These are phyloP conservation scores for Pogonocichla stellata DNA, from an alignment of 2,113 vertebrate species.

Conservation along the genomic window DNA sequence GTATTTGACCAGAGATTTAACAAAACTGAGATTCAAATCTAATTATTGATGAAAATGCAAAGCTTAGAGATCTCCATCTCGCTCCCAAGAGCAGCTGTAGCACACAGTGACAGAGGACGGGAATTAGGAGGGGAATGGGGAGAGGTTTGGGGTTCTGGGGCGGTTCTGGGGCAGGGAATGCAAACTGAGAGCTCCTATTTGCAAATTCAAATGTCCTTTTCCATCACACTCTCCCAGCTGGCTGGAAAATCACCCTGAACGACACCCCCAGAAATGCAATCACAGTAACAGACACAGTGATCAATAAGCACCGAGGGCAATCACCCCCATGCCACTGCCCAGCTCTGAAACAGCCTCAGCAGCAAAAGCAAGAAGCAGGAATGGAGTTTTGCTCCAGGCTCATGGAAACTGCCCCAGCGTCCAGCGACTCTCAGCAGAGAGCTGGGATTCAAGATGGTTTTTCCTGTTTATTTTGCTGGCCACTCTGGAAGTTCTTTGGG, in stretches of 20 bases:
- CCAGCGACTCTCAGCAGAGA: not conserved
- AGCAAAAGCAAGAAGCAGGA: not conserved
- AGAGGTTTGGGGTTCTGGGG: not conserved
- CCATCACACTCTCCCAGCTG: not conserved
- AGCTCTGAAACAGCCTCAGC: not conserved
- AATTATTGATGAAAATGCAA: not conserved
- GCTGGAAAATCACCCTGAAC: not conserved
- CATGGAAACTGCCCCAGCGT: not conserved
- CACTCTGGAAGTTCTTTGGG: not conserved
- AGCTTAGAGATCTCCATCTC: not conserved
- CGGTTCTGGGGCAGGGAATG: fast-evolving
- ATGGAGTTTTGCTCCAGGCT: not conserved
- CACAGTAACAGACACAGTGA: fast-evolving
- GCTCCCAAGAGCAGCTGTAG: not conserved
- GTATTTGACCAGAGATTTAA: not conserved
- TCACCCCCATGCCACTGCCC: not conserved
- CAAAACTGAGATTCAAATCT: not conserved
- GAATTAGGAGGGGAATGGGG: not conserved
- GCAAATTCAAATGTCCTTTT: not conserved
- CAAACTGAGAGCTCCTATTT: not conserved
- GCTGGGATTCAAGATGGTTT: not conserved
- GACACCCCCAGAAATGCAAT: not conserved
- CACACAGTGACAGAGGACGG: not conserved
- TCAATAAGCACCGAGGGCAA: not conserved
- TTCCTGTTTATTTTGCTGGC: not conserved